Percentiles rank a stretch among this genome's conserved stretches.
phyloP scores from a whole-genome alignment of 1,140 invertebrate genomes.

The Platyscapa corneri region DNA sequence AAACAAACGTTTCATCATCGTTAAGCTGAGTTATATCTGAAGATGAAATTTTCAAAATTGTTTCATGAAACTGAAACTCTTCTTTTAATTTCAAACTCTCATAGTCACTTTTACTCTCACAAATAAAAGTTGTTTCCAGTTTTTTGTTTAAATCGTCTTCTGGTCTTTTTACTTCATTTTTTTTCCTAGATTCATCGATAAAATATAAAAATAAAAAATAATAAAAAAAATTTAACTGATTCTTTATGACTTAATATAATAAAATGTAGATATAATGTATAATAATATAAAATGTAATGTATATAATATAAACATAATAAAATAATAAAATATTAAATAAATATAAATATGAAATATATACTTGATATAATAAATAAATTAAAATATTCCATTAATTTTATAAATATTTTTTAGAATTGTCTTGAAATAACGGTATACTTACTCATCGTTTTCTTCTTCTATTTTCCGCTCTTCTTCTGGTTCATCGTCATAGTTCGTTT shows the following conservation, averaged over 20 bases:
- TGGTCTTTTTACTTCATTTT: constrained; percentile 8
- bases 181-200: constrained; percentile 32
- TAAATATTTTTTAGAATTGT: too few species aligned
- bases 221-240: constrained; percentile 9
- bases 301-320: too few species aligned
- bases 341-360: too few species aligned
- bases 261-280: too few species aligned
- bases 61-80: constrained; percentile 27
- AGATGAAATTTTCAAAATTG: constrained; percentile 29
- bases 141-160: constrained; percentile 24
- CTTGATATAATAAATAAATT: background rate
- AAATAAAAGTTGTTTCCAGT: constrained; percentile 47
- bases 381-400: too few species aligned
- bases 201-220: constrained; percentile 44
- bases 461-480: constrained; percentile 63
- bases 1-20: constrained; percentile 55
- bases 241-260: background rate
- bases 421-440: constrained; percentile 37
- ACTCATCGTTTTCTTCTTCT: constrained; percentile 62
- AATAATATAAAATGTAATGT: too few species aligned
- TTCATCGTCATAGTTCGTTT: constrained; percentile 69
- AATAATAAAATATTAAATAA: too few species aligned
- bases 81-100: constrained; percentile 41
- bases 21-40: constrained; percentile 29
- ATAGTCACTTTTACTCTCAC: constrained; percentile 30